These are phyloP conservation scores for Tylochromis polylepis DNA, from an alignment of 2,113 vertebrate genomes.

Conservation along the genomic window DNA sequence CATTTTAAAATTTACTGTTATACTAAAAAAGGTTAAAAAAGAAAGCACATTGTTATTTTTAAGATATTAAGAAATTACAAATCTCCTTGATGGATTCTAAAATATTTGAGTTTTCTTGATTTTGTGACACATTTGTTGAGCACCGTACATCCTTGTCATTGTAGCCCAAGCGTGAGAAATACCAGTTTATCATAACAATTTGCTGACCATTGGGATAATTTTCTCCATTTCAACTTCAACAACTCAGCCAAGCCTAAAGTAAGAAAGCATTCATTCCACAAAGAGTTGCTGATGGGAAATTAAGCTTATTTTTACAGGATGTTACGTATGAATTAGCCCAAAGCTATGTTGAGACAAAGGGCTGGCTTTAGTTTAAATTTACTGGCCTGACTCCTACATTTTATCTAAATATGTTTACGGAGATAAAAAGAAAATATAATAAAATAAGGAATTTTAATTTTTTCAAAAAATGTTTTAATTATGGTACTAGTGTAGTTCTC, in stretches of 20 bases:
- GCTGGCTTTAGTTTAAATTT: neutral
- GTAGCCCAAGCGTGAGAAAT: neutral
- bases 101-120: neutral
- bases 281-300: neutral
- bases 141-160: neutral
- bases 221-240: neutral
- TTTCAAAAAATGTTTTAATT: neutral
- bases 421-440: neutral
- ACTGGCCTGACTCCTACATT: neutral
- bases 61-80: neutral
- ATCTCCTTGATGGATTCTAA: neutral
- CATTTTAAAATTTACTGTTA: neutral
- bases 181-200: neutral
- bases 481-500: neutral
- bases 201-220: neutral
- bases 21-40: neutral
- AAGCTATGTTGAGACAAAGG: neutral
- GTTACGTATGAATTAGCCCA: neutral
- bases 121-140: neutral
- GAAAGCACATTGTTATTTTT: neutral
- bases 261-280: neutral
- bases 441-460: neutral
- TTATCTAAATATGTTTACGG: neutral
- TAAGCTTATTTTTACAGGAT: neutral
- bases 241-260: neutral